Base-by-base conservation (phyloP, 2,113 vertebrate genomes). In the Chaetodon trifascialis region DNA sequence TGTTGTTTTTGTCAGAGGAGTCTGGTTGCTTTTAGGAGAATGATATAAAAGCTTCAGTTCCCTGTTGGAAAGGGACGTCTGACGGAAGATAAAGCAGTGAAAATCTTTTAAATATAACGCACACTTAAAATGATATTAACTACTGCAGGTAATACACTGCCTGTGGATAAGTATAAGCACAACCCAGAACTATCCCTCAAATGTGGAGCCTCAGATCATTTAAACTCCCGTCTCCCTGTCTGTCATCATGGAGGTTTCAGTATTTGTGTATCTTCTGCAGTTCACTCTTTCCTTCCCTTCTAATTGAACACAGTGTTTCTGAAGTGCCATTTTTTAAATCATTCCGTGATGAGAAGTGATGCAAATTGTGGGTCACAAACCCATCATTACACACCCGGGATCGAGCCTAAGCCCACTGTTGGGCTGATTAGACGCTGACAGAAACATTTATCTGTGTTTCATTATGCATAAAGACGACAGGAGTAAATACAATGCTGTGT, bases 391-490 rank as follows among this genome's bases (percentile, higher is more conserved):
- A 40, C 54, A 80, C 6, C 11, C 10, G 34, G 49, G 36, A 73
- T 85, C 56, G 66, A 81, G 75, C 40, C 54, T 46, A 44, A 55
- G 36, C 51, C 12, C 0, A 4, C 56, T 68, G 47, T 1, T 25
- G 44, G 25, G 38, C 63, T 69, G 82, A 73, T 76, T 72, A 44
- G 62, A 68, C n/a, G 36, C 25, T 49, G 51, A 23, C 30, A 51
- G 63, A 76, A 30, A 82, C 52, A 34, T 73, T 74, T 42, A 49
- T 55, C 11, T 70, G 54, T n/a, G 60, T 68, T 87, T 78, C 56
- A 71, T 83, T 78, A 66, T 73, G 34, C 38, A 86, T 54, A 23
- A 73, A 51, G 52, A 17, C 49, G 78, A 73, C 16, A 68, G 10
- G 30, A 49, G 52, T 9, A 47, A 91, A 86, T 49, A 65, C 59